These are phyloP conservation scores for Trimorus sp. DNA, from an alignment of 2,888 invertebrate genomes.

Conservation along the genomic window DNA sequence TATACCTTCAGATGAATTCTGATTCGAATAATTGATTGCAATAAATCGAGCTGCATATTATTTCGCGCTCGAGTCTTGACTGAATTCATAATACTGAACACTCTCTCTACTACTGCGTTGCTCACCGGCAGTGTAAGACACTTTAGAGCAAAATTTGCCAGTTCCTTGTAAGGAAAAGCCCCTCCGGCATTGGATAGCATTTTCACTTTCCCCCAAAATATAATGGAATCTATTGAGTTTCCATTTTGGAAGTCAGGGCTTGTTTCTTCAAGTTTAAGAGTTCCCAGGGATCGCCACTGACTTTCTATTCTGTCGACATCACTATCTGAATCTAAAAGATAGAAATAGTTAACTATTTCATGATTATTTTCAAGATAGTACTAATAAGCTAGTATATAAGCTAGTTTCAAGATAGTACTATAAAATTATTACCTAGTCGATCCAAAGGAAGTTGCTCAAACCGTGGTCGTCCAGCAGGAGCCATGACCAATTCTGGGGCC, in stretches of 20 bases:
- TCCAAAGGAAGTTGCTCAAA: conserved; percentile 31
- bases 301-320: conserved; percentile 19
- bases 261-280: background rate
- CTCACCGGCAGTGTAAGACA: conserved; percentile 65
- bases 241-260: background rate
- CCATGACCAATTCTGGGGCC: conserved; percentile 12
- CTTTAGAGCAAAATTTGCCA: conserved; percentile 60
- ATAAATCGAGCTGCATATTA: too few relatives aligned
- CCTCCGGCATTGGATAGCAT: background rate
- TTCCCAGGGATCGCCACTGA: conserved; percentile 32
- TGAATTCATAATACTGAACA: too few relatives aligned
- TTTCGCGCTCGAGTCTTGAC: too few relatives aligned
- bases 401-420: too few relatives aligned
- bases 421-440: too few relatives aligned
- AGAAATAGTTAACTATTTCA: conserved; percentile 16
- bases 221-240: background rate
- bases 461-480: conserved; percentile 1
- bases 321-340: conserved; percentile 2
- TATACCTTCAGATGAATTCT: too few relatives aligned
- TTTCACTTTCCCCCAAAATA: background rate
- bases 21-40: too few relatives aligned
- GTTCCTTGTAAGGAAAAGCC: conserved; percentile 38
- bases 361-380: too few relatives aligned
- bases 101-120: too few relatives aligned
- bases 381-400: too few relatives aligned